phyloP scores from a whole-genome alignment of 1,140 invertebrate species.

The Cyphomyrmex costatus region DNA sequence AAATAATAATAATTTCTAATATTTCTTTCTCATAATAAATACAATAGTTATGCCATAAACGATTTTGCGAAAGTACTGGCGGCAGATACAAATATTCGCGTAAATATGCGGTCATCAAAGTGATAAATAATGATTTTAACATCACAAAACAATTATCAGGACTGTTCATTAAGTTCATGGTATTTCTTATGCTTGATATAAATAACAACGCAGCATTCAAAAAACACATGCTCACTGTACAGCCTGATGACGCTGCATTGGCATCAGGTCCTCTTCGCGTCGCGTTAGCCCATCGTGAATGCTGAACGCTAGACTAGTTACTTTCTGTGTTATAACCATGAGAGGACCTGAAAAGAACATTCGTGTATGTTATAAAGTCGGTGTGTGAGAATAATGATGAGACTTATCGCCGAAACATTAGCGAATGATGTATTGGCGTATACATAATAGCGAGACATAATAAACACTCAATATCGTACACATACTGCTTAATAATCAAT shows the following conservation, averaged over 20 bases:
- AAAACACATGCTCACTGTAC: slow-evolving; percentile 87
- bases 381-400: not conserved
- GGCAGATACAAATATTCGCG: too few species aligned
- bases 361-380: slow-evolving; percentile 18
- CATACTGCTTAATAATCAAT: slow-evolving; percentile 3
- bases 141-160: not conserved
- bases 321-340: slow-evolving; percentile 99
- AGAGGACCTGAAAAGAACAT: slow-evolving; percentile 90
- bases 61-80: too few species aligned
- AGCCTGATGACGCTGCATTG: slow-evolving; percentile 90
- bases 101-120: too few species aligned
- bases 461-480: not conserved
- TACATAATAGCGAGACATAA: slow-evolving; percentile 16
- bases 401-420: slow-evolving; percentile 37
- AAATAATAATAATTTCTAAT: too few species aligned
- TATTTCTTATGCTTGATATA: slow-evolving; percentile 34
- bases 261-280: slow-evolving; percentile 89
- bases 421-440: slow-evolving; percentile 3
- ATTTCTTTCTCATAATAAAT: too few species aligned
- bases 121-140: not conserved
- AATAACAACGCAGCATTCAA: slow-evolving; percentile 48
- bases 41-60: too few species aligned
- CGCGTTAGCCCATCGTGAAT: slow-evolving; percentile 94
- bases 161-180: slow-evolving; percentile 1
- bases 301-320: slow-evolving; percentile 96